Base-by-base conservation (phyloP, 2,888 invertebrate species). In the Bellardia bayeri region DNA sequence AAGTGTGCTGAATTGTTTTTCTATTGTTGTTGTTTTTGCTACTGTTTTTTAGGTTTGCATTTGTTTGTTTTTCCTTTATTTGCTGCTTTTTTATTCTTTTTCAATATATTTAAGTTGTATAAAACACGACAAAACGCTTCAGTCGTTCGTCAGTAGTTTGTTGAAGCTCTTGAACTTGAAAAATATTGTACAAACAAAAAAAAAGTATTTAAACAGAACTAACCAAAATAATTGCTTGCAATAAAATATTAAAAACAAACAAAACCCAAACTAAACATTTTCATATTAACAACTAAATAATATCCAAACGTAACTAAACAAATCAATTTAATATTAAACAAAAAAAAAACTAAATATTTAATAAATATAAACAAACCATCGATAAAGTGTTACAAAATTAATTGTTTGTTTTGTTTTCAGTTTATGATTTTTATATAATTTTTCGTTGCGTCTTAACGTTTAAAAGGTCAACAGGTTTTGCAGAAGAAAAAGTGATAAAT, bases 151-250 rank as follows among this genome's bases (percentile, higher is more conserved):
- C 81, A 83, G 85, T 89, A 79, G 88, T 88, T 86, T 87, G 58
- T 79, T 86, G 86, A 85, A 89, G 89, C 88, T 89, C 89, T 89
- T 89, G 89, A 89, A 89, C 89, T 89, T 89, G 89, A 89, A 89
- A 89, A 83, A 11, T 45, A 54, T 40, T 7, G 13, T 37, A 2
- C 51, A 23, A 30, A 64, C n/a, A 76, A 68, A 78, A 63, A 75
- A 51, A 54, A 69, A 76, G 14, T 16, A 49, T 45, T 54, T n/a
- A 51, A 61, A 63, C 33, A 61, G 58, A 74, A 14, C 51, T 66
- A 61, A 75, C 56, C 33, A 33, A 71, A 51, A 30, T 16, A 75
- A 74, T 9, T 54, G 37, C 42, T 30, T 23, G 37, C 33, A 37
- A 74, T 23, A 23, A 23, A 23, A 79, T 2, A 66, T 58, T 33